A percentile compares a stretch with the other conserved stretches of the same genome.
Conservation (phyloP, 2,888 invertebrate species). For the Drosophila recens region DNA sequence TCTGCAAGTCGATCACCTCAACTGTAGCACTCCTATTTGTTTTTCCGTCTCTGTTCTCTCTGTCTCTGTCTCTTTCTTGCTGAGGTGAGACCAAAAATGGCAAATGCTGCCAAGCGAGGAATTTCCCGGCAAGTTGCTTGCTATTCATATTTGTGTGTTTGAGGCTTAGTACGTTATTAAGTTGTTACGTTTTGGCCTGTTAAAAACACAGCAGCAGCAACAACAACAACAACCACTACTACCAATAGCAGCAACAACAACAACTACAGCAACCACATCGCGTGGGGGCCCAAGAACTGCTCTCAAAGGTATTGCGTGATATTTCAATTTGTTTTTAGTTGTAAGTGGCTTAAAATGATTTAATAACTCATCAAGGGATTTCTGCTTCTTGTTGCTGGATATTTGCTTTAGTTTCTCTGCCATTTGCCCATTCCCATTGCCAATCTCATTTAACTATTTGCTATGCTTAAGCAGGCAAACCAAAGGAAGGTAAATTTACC, state of each 20-base stretch:
- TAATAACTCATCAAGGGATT: constrained; percentile 83
- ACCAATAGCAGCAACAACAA: constrained; percentile 8
- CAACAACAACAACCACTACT: constrained; percentile 31
- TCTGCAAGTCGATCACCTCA: background rate
- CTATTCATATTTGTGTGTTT: constrained; percentile 81
- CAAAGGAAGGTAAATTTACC: constrained; percentile 19
- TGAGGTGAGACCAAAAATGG: constrained; percentile 76
- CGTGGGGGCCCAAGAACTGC: constrained; percentile 53
- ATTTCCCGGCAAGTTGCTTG: constrained; percentile 60
- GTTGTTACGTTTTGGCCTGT: constrained; percentile 78
- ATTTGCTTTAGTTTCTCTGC: constrained; percentile 71
- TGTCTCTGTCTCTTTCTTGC: constrained; percentile 7
- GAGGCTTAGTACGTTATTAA: constrained; percentile 81
- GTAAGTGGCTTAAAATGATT: constrained; percentile 83
- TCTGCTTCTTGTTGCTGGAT: constrained; percentile 69
- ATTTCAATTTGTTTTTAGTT: constrained; percentile 82
- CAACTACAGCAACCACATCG: constrained; percentile 47
- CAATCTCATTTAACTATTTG: constrained; percentile 31
- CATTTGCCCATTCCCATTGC: constrained; percentile 13
- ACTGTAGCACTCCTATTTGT: background rate
- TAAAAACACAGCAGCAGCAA: constrained; percentile 57
- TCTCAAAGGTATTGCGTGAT: constrained; percentile 82
- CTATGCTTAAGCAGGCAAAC: constrained; percentile 26
- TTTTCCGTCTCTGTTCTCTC: constrained; percentile 3
- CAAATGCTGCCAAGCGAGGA: constrained; percentile 53